Evolutionary conservation across 2,113 vertebrate species (phyloP).

Genomic region (Aviceda subcristata): DNA sequence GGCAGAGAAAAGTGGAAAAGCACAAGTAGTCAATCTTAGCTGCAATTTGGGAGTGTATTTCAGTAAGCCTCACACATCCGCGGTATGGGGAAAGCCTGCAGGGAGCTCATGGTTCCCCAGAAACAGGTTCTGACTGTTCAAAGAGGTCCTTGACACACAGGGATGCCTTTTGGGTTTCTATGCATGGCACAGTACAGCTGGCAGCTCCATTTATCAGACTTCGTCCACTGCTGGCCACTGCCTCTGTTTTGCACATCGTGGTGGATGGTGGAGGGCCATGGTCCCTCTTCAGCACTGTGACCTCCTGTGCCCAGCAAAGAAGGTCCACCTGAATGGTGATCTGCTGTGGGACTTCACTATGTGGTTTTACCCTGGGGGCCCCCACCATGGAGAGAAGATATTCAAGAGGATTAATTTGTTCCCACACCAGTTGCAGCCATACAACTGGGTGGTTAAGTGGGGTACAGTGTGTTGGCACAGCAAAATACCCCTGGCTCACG

Average conservation of each 20-base stretch:
- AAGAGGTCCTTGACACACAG: neutral
- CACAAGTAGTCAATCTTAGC: neutral
- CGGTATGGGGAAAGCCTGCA: neutral
- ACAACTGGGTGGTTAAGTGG: neutral
- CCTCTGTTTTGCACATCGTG: neutral
- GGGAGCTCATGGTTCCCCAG: neutral
- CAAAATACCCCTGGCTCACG: neutral
- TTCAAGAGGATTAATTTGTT: neutral
- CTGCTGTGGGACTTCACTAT: too few species aligned
- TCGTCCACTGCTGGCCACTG: neutral
- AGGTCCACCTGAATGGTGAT: accelerated
- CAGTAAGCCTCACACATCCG: neutral
- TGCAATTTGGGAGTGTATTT: neutral
- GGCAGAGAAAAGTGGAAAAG: neutral
- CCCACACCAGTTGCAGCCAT: neutral
- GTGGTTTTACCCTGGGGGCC: neutral
- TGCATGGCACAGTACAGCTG: neutral
- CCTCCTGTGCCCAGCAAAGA: neutral
- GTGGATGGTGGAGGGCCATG: neutral
- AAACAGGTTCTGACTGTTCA: neutral
- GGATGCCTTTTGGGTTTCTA: neutral
- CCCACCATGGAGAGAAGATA: neutral
- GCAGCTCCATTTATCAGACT: neutral
- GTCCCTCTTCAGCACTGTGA: neutral
- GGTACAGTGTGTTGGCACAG: neutral